Evolutionary conservation across 2,797 vertebrate genomes (phyloP).

Genomic region (Scomberomorus guttatus): DNA sequence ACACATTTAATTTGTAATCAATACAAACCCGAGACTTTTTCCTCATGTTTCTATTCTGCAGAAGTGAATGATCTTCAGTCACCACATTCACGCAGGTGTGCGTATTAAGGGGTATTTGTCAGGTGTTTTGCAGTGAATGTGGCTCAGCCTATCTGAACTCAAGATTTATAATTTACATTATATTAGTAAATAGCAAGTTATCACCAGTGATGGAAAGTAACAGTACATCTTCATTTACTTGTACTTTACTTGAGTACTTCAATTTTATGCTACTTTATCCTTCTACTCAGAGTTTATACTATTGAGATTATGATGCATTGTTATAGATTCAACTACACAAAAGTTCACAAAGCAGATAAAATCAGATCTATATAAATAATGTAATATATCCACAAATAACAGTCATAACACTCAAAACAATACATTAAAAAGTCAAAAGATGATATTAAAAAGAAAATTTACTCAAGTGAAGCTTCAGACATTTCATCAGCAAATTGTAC

Average conservation of each 20-base stretch:
- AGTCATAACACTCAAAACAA: too few relatives aligned
- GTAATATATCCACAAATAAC: neutral
- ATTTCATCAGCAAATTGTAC: too few relatives aligned
- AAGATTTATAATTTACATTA: neutral
- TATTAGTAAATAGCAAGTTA: neutral
- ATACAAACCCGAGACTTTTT: neutral
- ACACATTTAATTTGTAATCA: too few relatives aligned
- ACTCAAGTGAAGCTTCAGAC: too few relatives aligned
- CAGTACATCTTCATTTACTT: neutral
- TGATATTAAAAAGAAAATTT: too few relatives aligned
- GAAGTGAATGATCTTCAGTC: neutral
- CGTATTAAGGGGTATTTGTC: slow-evolving; percentile 9
- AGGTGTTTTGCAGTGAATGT: neutral
- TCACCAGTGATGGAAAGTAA: neutral
- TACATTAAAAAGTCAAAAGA: neutral
- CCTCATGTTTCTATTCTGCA: neutral
- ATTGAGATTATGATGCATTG: neutral
- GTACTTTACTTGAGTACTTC: too few relatives aligned
- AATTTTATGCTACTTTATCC: neutral
- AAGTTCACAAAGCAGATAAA: neutral
- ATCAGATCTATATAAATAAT: neutral
- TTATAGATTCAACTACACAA: neutral
- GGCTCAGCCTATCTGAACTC: neutral
- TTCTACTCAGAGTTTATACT: neutral
- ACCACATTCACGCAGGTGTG: neutral